phyloP scores from a whole-genome alignment of 2,888 invertebrate genomes.

The Mythimna loreyi region DNA sequence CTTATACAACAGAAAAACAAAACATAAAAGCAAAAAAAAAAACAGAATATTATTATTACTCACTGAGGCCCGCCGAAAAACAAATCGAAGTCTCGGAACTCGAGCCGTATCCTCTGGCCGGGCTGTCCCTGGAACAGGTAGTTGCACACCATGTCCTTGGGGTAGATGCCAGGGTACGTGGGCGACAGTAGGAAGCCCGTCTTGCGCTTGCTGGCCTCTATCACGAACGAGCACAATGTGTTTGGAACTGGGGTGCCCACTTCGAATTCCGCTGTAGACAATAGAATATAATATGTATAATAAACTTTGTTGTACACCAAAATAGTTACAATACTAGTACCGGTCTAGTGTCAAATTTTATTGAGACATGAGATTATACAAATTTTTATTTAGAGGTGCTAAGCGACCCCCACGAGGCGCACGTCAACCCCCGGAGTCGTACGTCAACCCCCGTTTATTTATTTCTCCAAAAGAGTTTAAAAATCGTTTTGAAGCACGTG shows the following conservation, averaged over 20 bases:
- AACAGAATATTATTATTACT: slow-evolving; percentile 79
- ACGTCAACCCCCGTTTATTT: too few relatives aligned
- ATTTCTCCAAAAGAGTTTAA: too few relatives aligned
- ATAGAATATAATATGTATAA: neutral
- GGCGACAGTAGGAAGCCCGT: slow-evolving; percentile 98
- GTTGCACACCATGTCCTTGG: slow-evolving; percentile 98
- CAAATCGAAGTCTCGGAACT: slow-evolving; percentile 99
- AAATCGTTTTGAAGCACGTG: too few relatives aligned
- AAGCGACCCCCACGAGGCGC: too few relatives aligned
- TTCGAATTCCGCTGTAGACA: slow-evolving; percentile 95
- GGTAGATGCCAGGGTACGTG: slow-evolving; percentile 99
- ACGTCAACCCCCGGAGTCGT: too few relatives aligned
- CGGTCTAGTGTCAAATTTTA: too few relatives aligned
- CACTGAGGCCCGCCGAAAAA: slow-evolving; percentile 99
- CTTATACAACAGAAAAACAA: too few relatives aligned
- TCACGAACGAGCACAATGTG: slow-evolving; percentile 96
- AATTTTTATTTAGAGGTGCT: too few relatives aligned
- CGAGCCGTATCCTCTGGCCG: slow-evolving; percentile 97
- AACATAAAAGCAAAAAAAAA: neutral
- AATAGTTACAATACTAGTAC: too few relatives aligned
- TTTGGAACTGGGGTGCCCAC: slow-evolving; percentile 97
- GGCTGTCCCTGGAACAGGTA: slow-evolving; percentile 97
- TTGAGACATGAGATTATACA: too few relatives aligned
- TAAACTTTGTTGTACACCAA: too few relatives aligned
- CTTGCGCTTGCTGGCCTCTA: slow-evolving; percentile 94